Evolutionary conservation across 2,113 vertebrate genomes (phyloP).

Genomic region (Lichenostomus cassidix): DNA sequence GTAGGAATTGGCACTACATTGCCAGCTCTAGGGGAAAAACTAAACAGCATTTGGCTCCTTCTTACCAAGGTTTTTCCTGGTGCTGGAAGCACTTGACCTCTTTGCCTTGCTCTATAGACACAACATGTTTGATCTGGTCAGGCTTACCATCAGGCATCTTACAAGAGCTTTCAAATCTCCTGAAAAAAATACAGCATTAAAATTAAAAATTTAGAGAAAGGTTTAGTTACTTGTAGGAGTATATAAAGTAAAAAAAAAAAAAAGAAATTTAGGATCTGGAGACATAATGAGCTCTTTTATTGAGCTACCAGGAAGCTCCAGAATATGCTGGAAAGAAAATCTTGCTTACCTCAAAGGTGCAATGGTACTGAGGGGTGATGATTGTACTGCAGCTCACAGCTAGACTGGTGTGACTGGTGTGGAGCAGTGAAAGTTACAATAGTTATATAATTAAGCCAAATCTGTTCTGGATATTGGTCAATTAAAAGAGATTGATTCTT

Average conservation of each 20-base stretch:
- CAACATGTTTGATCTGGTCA: neutral
- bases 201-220: neutral
- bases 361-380: neutral
- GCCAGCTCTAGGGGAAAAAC: neutral
- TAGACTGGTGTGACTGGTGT: neutral
- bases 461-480: neutral
- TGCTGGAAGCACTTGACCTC: neutral
- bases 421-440: neutral
- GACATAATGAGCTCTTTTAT: fast-evolving
- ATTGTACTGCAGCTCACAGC: neutral
- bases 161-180: neutral
- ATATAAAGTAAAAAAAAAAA: neutral
- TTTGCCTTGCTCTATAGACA: neutral
- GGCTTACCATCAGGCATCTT: neutral
- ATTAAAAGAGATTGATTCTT: neutral
- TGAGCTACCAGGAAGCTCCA: neutral
- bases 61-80: neutral
- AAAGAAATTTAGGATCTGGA: neutral
- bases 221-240: no score
- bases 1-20: neutral
- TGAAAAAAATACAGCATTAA: neutral
- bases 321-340: neutral
- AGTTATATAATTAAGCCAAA: neutral
- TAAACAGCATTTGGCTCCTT: neutral
- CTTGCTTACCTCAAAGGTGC: neutral